Base-by-base conservation (phyloP, 2,113 vertebrate species). In the Nesogale talazaci region DNA sequence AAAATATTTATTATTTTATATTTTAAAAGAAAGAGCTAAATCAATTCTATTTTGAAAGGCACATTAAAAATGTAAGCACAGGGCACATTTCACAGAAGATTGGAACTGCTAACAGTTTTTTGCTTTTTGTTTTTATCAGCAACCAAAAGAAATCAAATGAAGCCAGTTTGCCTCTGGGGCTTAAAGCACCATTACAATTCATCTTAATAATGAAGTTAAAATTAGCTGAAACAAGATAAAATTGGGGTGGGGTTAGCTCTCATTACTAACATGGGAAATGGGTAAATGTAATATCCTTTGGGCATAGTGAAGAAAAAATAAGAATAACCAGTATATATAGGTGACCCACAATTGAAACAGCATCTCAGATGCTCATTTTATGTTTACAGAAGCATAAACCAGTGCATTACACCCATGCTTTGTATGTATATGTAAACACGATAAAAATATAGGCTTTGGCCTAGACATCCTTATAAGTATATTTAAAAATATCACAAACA, bases 141-240 rank as follows among this genome's bases (percentile, higher is more conserved):
- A 96, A 96, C 95, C 57, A 96, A 94, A 98, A 97, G 70, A 98
- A 98, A 98, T 98, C 94, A 98, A 97, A 98, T 97, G 85, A 97
- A 98, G 95, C 46, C 27, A 86, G 69, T 95, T 97, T 42, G 59
- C 97, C 97, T 96, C 96, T 95, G 90, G 96, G 93, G 94, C 93
- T 98, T 98, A 96, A 95, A 96, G 96, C 85, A 97, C 96, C 90
- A 96, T 96, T 97, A 94, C 46, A 96, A 97, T 98, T 98, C 94
- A 95, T 98, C 96, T 98, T 97, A 97, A 97, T 97, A 98, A 97
- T 96, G 89, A 97, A 98, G 92, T 96, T 97, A 97, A 98, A 98
- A 98, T 97, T 97, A 98, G 97, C 79, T 96, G 94, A 97, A 97
- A 97, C 78, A 93, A 93, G 90, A 94, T 15, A 95, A 96, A 95